A percentile compares a stretch with the other conserved stretches of the same genome.
These are phyloP conservation scores for Mormyrus iriodes DNA, from an alignment of 2,113 vertebrate species.

Conservation along the genomic window DNA sequence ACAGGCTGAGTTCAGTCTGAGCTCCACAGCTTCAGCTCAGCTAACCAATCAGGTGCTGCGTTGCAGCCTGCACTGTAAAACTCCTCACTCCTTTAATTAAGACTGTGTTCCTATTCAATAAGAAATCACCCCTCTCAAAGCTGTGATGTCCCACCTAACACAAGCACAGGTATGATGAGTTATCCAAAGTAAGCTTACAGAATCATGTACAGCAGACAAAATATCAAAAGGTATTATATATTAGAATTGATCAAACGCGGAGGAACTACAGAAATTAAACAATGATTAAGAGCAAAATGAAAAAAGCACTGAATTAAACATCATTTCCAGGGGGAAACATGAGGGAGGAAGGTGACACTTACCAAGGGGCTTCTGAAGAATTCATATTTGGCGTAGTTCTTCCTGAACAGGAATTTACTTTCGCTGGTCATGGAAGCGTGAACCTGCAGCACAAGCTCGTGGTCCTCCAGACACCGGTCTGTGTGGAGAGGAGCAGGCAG, in stretches of 20 bases:
- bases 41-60: neutral
- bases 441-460: conserved; percentile 86
- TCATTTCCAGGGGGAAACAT: neutral
- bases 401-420: conserved; percentile 91
- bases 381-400: conserved; percentile 98
- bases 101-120: neutral
- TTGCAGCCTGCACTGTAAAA: neutral
- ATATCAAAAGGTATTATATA: neutral
- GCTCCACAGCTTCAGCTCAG: neutral
- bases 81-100: neutral
- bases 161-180: neutral
- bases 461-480: conserved; percentile 94
- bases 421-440: conserved; percentile 86
- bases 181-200: neutral
- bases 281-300: neutral
- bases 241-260: neutral
- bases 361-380: conserved; percentile 95
- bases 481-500: conserved; percentile 13
- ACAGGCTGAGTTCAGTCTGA: neutral
- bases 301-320: neutral
- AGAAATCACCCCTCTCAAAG: neutral
- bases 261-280: neutral
- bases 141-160: neutral
- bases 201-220: neutral
- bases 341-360: conserved; percentile 40